Percentiles rank a stretch among this genome's conserved stretches.
phyloP scores from a whole-genome alignment of 2,888 invertebrate species.

The Patella pellucida region DNA sequence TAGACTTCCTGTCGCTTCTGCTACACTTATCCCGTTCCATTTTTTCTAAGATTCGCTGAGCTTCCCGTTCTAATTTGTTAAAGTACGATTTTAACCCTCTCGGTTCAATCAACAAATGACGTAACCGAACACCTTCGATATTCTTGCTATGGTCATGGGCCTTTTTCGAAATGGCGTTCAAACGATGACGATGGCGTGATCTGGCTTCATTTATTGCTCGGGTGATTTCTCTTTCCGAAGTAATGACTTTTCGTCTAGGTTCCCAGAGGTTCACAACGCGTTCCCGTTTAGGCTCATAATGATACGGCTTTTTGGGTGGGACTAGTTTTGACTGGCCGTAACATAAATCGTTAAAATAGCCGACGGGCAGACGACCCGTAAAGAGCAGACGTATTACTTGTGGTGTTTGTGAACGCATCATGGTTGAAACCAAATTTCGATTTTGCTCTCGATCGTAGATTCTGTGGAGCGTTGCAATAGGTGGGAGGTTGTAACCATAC shows the following conservation, averaged over 20 bases:
- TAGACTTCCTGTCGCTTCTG: neutral
- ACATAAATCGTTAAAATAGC: slow-evolving; percentile 1
- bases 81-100: neutral
- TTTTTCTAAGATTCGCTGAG: neutral
- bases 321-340: neutral
- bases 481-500: neutral
- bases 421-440: neutral
- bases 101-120: neutral
- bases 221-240: neutral
- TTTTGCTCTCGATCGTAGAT: neutral
- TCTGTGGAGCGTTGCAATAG: neutral
- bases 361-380: neutral
- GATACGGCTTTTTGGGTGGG: neutral
- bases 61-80: neutral
- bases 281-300: neutral
- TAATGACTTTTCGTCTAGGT: neutral
- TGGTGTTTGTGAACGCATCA: neutral
- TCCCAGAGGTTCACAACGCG: neutral
- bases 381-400: neutral
- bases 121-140: neutral
- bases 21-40: neutral
- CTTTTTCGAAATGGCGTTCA: neutral
- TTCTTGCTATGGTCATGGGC: neutral
- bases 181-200: neutral
- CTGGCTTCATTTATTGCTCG: neutral